These are phyloP conservation scores for Drosophila mayri DNA, from an alignment of 1,140 invertebrate species.

Conservation along the genomic window DNA sequence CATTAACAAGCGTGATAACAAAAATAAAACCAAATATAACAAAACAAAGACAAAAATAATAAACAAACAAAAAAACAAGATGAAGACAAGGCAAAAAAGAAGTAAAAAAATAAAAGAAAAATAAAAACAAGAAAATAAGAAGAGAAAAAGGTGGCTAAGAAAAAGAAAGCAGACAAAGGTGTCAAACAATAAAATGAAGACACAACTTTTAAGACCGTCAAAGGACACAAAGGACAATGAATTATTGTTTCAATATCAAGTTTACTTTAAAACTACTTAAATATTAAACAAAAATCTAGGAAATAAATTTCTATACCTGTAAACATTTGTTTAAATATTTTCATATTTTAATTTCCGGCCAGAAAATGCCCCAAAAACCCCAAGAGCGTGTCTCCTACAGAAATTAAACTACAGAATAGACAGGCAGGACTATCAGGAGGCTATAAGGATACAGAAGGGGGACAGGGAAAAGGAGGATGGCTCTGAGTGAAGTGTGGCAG, in stretches of 20 bases:
- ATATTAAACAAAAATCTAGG: too few species aligned
- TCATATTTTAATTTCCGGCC: not conserved
- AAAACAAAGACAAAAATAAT: not conserved
- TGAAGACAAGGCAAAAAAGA: slow-evolving; percentile 27
- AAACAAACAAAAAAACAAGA: slow-evolving; percentile 8
- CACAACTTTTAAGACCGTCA: not conserved
- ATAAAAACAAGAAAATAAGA: not conserved
- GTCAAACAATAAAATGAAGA: slow-evolving; percentile 12
- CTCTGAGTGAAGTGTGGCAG: slow-evolving; percentile 47
- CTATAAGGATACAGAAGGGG: not conserved
- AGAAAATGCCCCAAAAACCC: not conserved
- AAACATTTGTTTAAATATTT: not conserved
- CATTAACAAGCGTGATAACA: slow-evolving; percentile 79
- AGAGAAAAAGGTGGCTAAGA: not conserved
- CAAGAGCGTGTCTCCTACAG: not conserved
- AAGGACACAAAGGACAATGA: not conserved
- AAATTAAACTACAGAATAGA: not conserved
- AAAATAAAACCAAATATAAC: slow-evolving; percentile 27
- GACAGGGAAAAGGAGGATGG: too few species aligned
- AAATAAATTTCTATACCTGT: not conserved
- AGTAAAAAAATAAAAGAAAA: slow-evolving; percentile 12
- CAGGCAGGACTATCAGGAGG: not conserved
- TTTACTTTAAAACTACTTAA: not conserved
- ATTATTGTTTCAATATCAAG: not conserved
- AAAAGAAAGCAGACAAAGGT: slow-evolving; percentile 39